These are phyloP conservation scores for Cliona cf. orientalis DNA, from an alignment of 37 sponge, comb jelly and placozoan genomes.

Conservation along the genomic window DNA sequence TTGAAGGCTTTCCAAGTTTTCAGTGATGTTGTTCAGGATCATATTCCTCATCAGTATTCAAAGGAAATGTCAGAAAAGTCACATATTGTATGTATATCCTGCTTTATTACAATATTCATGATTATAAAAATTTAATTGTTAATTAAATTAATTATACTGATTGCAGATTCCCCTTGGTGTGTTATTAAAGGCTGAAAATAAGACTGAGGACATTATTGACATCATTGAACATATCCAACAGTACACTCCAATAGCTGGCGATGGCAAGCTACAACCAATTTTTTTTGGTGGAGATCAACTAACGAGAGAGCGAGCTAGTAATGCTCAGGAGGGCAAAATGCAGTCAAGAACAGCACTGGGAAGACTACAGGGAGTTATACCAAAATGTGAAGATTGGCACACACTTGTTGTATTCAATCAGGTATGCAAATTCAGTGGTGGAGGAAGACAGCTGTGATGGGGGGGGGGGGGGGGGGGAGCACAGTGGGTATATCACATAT, in stretches of 20 bases:
- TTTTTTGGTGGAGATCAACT: slow-evolving; percentile 48
- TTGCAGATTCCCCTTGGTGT: too few species aligned
- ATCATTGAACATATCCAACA: background rate
- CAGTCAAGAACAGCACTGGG: background rate
- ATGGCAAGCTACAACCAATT: background rate
- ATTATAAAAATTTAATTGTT: too few species aligned
- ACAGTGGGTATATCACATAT: too few species aligned
- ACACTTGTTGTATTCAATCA: slow-evolving; percentile 19
- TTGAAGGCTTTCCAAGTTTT: background rate
- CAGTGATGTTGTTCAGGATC: background rate
- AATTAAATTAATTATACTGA: too few species aligned
- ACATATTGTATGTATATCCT: slow-evolving; percentile 3
- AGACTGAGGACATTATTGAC: slow-evolving; percentile 15
- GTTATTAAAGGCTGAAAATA: background rate
- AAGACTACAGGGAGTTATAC: slow-evolving; percentile 5
- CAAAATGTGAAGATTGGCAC: slow-evolving; percentile 41
- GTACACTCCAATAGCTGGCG: background rate
- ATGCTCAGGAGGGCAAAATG: background rate
- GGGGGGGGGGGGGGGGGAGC: too few species aligned
- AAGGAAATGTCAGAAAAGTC: slow-evolving; percentile 35
- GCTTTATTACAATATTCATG: too few species aligned
- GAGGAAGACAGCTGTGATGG: too few species aligned
- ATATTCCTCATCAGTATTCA: slow-evolving; percentile 9
- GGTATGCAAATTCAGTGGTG: too few species aligned
- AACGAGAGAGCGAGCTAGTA: slow-evolving; percentile 19